Conservation (phyloP, 1,140 invertebrate genomes). For the Prorops nasuta region DNA sequence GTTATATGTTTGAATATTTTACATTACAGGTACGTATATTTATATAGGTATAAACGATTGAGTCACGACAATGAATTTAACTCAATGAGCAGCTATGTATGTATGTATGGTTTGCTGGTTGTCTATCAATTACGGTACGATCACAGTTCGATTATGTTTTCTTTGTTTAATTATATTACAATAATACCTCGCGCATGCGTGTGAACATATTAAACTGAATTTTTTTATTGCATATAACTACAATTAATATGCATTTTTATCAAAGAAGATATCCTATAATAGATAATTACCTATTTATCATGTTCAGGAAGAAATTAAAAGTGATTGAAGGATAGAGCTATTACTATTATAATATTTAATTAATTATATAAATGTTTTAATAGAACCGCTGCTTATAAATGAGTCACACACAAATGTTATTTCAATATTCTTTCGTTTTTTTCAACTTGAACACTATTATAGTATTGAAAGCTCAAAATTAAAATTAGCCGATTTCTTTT, state of each 20-base stretch:
- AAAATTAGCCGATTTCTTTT: too few relatives aligned
- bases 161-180: conserved; percentile 16
- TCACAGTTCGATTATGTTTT: conserved; percentile 50
- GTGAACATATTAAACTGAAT: conserved; percentile 3
- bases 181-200: conserved; percentile 12
- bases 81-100: neutral
- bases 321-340: too few relatives aligned
- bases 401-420: too few relatives aligned
- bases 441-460: too few relatives aligned
- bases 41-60: neutral
- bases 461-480: too few relatives aligned
- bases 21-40: neutral
- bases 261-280: too few relatives aligned
- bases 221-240: neutral
- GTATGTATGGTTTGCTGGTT: conserved; percentile 1
- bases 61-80: neutral
- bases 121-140: conserved; percentile 26
- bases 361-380: too few relatives aligned
- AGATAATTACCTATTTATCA: too few relatives aligned
- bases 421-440: too few relatives aligned
- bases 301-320: too few relatives aligned
- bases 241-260: neutral
- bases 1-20: neutral
- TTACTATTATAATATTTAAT: too few relatives aligned
- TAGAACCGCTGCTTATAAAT: too few relatives aligned